Evolutionary conservation across 2,797 vertebrate species (phyloP), one percentile per base, ranked within the genome.

Genomic region (Peromyscus melanophrys): DNA sequence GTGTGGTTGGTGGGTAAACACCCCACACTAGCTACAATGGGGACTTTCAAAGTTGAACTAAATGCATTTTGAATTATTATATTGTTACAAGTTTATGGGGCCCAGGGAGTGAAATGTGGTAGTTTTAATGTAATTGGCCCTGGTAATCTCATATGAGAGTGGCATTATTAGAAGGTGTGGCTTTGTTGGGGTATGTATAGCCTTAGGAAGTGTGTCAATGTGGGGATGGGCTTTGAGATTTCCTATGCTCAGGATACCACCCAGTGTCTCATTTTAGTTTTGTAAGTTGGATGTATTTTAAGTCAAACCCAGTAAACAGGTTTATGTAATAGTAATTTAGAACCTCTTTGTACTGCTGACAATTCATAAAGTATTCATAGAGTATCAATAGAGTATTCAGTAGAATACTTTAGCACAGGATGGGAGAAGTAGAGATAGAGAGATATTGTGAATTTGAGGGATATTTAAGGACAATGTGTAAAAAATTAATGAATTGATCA

Each of bases 211-310:
- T 31, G 12, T 65, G 29, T 65, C 63, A 65, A 4, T 31, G 27
- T 73, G 37, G 71, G 17, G 34, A 17, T 37, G 3, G n/a, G 19
- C 34, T 21, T 37, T 37, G n/a, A 71, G 7, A 7, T 10, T 37
- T 37, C 69, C 17, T 71, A 71, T 21, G n/a, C 8, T 71, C n/a
- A 71, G n/a, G 69, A 37, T 71, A 37, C 69, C 69, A 67, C 69
- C n/a, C 34, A 71, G 69, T 71, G n/a, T 40, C 69, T 37, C 69
- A 71, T 34, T 43, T 43, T 43, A 65, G 40, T 31, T 84, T 65
- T 85, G 29, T 34, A 49, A 19, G 10, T 82, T 92, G 90, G 10
- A 14, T 96, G 76, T 92, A 61, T 69, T 71, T 77, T 67, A 90
- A 89, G 52, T 82, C 46, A 31, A 95, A 71, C 77, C 61, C 52